Percentiles rank a stretch among this genome's conserved stretches.
Evolutionary conservation across 2,888 invertebrate genomes (phyloP).

Genomic region (Miltochrista miniata): DNA sequence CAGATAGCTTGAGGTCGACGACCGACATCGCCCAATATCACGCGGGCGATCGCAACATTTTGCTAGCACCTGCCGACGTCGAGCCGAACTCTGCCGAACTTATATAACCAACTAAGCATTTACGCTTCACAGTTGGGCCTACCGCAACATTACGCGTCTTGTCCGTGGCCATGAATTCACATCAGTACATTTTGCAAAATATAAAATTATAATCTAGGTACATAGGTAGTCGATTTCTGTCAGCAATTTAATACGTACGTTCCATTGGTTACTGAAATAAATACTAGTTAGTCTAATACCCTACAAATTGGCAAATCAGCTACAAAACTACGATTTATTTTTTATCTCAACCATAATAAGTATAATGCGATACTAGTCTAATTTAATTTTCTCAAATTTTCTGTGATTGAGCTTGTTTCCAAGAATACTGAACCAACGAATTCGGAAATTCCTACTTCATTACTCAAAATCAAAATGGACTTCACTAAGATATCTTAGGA

Average conservation of each 20-base stretch:
- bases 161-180: conserved; percentile 10
- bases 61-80: conserved; percentile 65
- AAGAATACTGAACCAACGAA: not conserved
- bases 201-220: no score
- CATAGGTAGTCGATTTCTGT: no score
- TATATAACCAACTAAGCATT: conserved; percentile 55
- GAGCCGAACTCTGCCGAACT: conserved; percentile 54
- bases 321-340: no score
- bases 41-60: conserved; percentile 68
- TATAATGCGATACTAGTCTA: no score
- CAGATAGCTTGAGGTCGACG: conserved; percentile 79
- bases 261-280: not conserved
- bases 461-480: conserved; percentile 3
- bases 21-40: conserved; percentile 80
- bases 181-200: not conserved
- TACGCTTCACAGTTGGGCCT: conserved; percentile 50
- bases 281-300: not conserved
- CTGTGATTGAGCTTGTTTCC: not conserved
- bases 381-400: no score
- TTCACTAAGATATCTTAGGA: conserved; percentile 17
- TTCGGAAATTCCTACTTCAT: not conserved
- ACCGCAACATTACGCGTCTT: conserved; percentile 49
- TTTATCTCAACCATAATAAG: no score
- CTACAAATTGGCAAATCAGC: not conserved
- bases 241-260: no score